Conservation (phyloP, 2,797 vertebrate species). For the Fundulus diaphanus region DNA sequence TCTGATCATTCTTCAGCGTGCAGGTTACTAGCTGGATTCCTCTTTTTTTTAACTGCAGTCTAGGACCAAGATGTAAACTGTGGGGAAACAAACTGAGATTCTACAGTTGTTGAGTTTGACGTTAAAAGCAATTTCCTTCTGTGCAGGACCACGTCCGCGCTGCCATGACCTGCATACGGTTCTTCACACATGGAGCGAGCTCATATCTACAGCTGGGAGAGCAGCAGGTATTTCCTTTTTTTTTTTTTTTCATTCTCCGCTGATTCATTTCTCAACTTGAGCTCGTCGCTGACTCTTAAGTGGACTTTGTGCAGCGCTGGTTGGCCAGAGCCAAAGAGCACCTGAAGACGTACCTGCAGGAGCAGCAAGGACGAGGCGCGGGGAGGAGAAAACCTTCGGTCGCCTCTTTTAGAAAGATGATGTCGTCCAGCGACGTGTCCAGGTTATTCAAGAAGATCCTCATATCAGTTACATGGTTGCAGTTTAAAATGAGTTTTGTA, state of each 20-base stretch:
- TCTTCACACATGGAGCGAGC: constrained; percentile 91
- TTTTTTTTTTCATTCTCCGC: background rate
- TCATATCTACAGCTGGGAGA: constrained; percentile 92
- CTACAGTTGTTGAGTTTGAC: background rate
- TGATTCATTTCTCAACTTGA: background rate
- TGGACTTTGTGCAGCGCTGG: constrained; percentile 79
- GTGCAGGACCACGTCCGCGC: constrained; percentile 94
- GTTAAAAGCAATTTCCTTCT: constrained; percentile 5
- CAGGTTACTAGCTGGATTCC: background rate
- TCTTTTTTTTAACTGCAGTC: background rate
- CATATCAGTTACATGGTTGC: background rate
- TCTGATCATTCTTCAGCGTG: background rate
- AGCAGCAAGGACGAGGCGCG: constrained; percentile 85
- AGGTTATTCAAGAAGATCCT: constrained; percentile 77
- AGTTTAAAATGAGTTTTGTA: background rate
- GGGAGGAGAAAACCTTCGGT: constrained; percentile 81
- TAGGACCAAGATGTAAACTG: background rate
- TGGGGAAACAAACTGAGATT: background rate
- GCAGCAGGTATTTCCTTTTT: constrained; percentile 79
- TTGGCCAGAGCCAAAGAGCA: constrained; percentile 95
- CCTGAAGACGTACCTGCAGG: constrained; percentile 93
- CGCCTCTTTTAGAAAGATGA: constrained; percentile 91
- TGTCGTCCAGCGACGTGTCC: constrained; percentile 93
- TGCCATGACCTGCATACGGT: constrained; percentile 97
- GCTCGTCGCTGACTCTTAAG: background rate